Evolutionary conservation across 2,888 invertebrate genomes (phyloP).

Genomic region (Meteorus colon): DNA sequence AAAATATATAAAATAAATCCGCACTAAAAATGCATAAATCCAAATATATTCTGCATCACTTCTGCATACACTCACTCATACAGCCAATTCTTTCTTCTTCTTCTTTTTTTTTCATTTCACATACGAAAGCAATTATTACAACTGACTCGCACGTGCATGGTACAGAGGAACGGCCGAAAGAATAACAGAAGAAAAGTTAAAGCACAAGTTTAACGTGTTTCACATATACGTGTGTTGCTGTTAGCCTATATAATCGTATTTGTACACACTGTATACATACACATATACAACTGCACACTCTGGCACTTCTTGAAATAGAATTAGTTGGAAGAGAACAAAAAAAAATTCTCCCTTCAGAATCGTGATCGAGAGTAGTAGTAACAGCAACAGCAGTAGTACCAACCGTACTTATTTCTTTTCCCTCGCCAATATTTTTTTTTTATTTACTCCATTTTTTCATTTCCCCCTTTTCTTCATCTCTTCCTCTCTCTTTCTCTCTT

Average conservation of each 20-base stretch:
- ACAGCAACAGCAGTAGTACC: background rate
- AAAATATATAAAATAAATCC: too few species aligned
- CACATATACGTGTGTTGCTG: conserved; percentile 1
- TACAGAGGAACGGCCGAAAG: background rate
- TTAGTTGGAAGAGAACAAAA: conserved; percentile 30
- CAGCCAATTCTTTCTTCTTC: background rate
- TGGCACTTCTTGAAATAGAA: conserved; percentile 40
- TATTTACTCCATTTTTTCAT: background rate
- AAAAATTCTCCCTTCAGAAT: conserved; percentile 31
- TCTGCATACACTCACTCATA: too few species aligned
- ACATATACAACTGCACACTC: conserved; percentile 1
- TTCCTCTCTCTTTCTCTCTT: background rate
- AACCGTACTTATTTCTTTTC: background rate
- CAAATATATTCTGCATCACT: too few species aligned
- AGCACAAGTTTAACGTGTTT: conserved; percentile 1
- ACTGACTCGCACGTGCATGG: conserved; percentile 17
- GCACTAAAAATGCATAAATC: too few species aligned
- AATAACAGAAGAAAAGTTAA: background rate
- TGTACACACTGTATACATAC: conserved; percentile 10
- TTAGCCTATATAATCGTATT: conserved; percentile 16
- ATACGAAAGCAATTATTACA: conserved; percentile 20
- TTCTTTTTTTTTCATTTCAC: background rate
- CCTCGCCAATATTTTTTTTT: conserved; percentile 5
- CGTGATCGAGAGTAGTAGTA: conserved; percentile 22
- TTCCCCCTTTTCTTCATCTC: background rate